Evolutionary conservation across 2,797 vertebrate genomes (phyloP).

Genomic region (Cetoscarus ocellatus): DNA sequence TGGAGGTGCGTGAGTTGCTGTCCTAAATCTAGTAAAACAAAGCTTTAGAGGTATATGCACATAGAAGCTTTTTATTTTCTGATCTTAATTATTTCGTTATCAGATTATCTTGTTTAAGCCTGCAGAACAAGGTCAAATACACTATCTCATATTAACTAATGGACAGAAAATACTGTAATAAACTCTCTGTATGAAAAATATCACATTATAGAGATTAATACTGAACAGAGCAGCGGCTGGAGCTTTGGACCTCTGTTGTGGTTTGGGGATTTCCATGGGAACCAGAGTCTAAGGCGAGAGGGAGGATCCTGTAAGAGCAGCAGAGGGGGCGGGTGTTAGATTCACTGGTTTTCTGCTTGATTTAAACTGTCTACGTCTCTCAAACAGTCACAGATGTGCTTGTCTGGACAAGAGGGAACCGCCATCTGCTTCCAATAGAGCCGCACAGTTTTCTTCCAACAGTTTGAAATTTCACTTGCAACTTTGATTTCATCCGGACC

Average conservation of each 20-base stretch:
- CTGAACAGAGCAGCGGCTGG: slow-evolving; percentile 46
- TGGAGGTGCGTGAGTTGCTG: no score
- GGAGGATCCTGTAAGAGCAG: slow-evolving; percentile 68
- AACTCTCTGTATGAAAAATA: no score
- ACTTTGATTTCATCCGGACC: no score
- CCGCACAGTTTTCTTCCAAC: slow-evolving; percentile 14
- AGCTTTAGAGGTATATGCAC: no score
- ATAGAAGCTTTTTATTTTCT: no score
- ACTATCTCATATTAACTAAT: background rate
- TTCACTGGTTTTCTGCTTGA: slow-evolving; percentile 72
- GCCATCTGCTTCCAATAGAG: slow-evolving; percentile 51
- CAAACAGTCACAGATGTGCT: slow-evolving; percentile 70
- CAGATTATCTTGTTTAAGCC: slow-evolving; percentile 34
- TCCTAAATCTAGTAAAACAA: no score
- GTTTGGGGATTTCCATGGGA: slow-evolving; percentile 81
- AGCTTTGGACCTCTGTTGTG: slow-evolving; percentile 66
- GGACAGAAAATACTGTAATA: no score
- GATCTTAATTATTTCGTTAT: slow-evolving; percentile 32
- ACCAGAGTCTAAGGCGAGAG: slow-evolving; percentile 63
- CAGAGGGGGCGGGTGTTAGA: slow-evolving; percentile 68
- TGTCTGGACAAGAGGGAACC: slow-evolving; percentile 52
- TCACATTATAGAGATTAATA: slow-evolving; percentile 44
- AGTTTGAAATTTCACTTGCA: no score
- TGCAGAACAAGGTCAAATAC: slow-evolving; percentile 40
- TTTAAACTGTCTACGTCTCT: slow-evolving; percentile 77